Base-by-base conservation (phyloP, 2,113 vertebrate genomes). In the Ancistrus triradiatus region DNA sequence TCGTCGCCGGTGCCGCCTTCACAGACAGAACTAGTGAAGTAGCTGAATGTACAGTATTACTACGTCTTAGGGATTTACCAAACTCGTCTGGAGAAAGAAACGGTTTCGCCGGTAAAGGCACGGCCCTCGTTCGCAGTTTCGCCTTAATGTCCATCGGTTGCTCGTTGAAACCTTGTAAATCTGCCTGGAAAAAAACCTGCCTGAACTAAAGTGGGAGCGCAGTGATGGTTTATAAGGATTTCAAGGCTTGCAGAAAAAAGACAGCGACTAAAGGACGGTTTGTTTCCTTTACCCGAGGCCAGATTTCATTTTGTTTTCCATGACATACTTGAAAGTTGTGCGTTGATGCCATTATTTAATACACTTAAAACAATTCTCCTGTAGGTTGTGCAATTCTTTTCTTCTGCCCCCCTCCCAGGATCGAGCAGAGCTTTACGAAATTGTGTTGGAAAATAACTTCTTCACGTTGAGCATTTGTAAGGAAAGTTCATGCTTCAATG, bases 11-110 rank as follows among this genome's bases (percentile, higher is more conserved):
- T 43, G 7, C 43, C 0, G 33, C 21, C 44, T 66, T 66, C 53
- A 47, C 21, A 44, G 38, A 31, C 3, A 17, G 18, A 48, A 40
- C 25, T 42, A 19, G 38, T 38, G 52, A 43, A 47, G 52, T 64
- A 42, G 66, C 52, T 73, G 71, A 73, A 73, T 73, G 71, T 69
- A 74, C 72, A 74, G 72, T 74, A 69, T 74, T 74, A 74, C 31
- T 47, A 15, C 37, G 47, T 59, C 56, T 65, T 69, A 25, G 50
- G 49, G 61, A 50, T 73, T 73, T 68, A 55, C 59, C 50, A 59
- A 68, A 68, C 59, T 61, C 15, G 17, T 53, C 25, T 55, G 50
- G 35, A 49, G 24, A 44, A 44, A 14, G 21, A 50, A 31, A 68
- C 59, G 58, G 65, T 73, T 40, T 55, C 24, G 46, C 58, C 40